Percentiles rank a stretch among this genome's conserved stretches.
Conservation (phyloP, 53 echinoderm and acorn worm genomes). For the Luidia sarsii region DNA sequence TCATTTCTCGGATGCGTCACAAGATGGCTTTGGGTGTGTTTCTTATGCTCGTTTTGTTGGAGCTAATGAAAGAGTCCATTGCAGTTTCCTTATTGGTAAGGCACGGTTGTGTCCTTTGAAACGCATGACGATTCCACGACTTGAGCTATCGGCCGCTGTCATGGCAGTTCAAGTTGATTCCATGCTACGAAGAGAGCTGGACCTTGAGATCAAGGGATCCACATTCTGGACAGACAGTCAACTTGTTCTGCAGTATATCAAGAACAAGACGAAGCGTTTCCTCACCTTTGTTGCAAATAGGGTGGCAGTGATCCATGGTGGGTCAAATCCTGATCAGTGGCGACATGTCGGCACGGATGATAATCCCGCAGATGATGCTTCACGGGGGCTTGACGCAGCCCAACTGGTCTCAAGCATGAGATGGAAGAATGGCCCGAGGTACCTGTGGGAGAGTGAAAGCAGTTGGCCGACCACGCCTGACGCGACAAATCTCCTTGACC, state of each 20-base stretch:
- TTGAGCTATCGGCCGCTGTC: slow-evolving; percentile 32
- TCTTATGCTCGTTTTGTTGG: not conserved
- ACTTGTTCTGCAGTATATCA: slow-evolving; percentile 19
- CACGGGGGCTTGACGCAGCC: not conserved
- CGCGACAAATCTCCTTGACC: not conserved
- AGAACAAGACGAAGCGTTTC: slow-evolving; percentile 15
- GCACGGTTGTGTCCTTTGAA: slow-evolving; percentile 4
- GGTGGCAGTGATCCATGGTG: slow-evolving; percentile 51
- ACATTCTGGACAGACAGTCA: slow-evolving; percentile 20
- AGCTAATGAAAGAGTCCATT: not conserved
- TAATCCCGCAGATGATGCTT: slow-evolving; percentile 51
- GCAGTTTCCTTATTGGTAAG: slow-evolving; percentile 16
- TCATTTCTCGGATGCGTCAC: slow-evolving; percentile 20
- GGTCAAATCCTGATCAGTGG: too few species aligned
- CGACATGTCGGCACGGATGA: slow-evolving; percentile 12
- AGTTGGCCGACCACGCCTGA: not conserved
- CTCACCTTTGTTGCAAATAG: slow-evolving; percentile 62
- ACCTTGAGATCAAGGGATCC: not conserved
- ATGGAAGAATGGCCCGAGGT: not conserved
- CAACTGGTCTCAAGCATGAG: not conserved
- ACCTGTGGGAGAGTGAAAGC: not conserved
- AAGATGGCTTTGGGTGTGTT: slow-evolving; percentile 13
- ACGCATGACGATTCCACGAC: slow-evolving; percentile 18
- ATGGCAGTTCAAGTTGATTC: not conserved
- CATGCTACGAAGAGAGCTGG: slow-evolving; percentile 20